phyloP scores from a whole-genome alignment of 2,888 invertebrate species.

The Globia sparganii region DNA sequence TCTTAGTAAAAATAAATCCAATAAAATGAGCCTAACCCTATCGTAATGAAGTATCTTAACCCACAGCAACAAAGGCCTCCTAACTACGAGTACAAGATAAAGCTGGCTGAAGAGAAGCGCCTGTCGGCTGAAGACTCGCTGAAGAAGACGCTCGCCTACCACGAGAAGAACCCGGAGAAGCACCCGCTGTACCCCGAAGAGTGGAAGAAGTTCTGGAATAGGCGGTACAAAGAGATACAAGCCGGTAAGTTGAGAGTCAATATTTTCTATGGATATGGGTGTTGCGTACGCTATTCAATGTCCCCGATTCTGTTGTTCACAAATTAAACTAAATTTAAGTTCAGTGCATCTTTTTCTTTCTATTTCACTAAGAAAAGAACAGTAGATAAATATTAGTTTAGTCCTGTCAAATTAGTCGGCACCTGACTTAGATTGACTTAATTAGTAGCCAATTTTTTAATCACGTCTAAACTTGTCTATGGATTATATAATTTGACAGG shows the following conservation, averaged over 20 bases:
- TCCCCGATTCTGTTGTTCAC: no score
- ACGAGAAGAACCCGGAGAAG: slow-evolving; percentile 96
- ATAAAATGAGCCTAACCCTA: not conserved
- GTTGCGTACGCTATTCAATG: no score
- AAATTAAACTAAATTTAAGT: no score
- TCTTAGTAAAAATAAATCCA: not conserved
- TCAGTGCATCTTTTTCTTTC: no score
- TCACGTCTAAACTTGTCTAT: no score
- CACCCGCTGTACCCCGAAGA: slow-evolving; percentile 97
- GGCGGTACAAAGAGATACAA: slow-evolving; percentile 94
- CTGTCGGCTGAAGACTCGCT: slow-evolving; percentile 90
- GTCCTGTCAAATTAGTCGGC: no score
- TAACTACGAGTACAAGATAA: slow-evolving; percentile 88
- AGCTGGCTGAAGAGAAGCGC: slow-evolving; percentile 87
- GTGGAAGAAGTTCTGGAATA: slow-evolving; percentile 97
- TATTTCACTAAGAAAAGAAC: no score
- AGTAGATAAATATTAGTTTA: no score
- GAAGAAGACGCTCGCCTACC: slow-evolving; percentile 92
- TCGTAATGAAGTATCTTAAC: slow-evolving; percentile 7
- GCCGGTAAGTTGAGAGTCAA: slow-evolving; percentile 80
- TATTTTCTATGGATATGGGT: not conserved
- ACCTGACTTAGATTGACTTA: no score
- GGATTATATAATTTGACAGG: no score
- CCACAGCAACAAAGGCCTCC: slow-evolving; percentile 64
- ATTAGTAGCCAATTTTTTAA: no score